These are phyloP conservation scores for Chironomus tentans DNA, from an alignment of 2,888 invertebrate species.

Conservation along the genomic window DNA sequence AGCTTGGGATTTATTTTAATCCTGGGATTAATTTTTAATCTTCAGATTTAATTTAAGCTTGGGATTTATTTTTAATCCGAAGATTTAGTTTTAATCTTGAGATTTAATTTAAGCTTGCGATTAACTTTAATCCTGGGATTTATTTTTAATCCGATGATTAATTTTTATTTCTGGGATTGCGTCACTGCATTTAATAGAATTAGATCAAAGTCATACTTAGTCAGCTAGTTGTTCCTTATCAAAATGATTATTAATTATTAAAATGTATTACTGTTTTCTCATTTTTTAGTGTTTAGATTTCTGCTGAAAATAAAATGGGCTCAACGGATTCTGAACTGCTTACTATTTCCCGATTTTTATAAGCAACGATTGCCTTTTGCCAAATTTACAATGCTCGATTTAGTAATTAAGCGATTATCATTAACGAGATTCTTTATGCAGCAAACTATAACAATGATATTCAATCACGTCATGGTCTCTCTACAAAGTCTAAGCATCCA, in stretches of 20 bases:
- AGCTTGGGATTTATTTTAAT: neutral
- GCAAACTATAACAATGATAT: slow-evolving; percentile 46
- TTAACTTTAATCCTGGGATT: too few relatives aligned
- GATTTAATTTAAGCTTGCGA: too few relatives aligned
- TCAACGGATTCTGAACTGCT: slow-evolving; percentile 44
- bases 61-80: too few relatives aligned
- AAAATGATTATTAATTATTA: too few relatives aligned
- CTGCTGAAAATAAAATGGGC: slow-evolving; percentile 49
- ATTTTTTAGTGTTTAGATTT: slow-evolving; percentile 42
- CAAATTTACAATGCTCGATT: slow-evolving; percentile 35
- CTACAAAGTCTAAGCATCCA: slow-evolving; percentile 39
- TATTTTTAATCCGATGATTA: neutral
- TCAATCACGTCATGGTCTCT: slow-evolving; percentile 46
- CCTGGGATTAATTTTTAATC: too few relatives aligned
- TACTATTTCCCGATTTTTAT: slow-evolving; percentile 38
- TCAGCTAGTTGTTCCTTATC: too few relatives aligned
- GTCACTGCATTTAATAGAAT: too few relatives aligned
- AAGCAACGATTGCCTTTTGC: slow-evolving; percentile 33
- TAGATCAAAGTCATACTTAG: too few relatives aligned
- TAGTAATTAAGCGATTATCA: slow-evolving; percentile 43
- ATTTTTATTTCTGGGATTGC: neutral
- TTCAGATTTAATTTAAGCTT: neutral
- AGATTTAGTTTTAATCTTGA: neutral
- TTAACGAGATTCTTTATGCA: slow-evolving; percentile 48
- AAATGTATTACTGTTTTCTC: neutral